phyloP scores from a whole-genome alignment of 2,797 vertebrate species.

The Alcedo quadribrachys region DNA sequence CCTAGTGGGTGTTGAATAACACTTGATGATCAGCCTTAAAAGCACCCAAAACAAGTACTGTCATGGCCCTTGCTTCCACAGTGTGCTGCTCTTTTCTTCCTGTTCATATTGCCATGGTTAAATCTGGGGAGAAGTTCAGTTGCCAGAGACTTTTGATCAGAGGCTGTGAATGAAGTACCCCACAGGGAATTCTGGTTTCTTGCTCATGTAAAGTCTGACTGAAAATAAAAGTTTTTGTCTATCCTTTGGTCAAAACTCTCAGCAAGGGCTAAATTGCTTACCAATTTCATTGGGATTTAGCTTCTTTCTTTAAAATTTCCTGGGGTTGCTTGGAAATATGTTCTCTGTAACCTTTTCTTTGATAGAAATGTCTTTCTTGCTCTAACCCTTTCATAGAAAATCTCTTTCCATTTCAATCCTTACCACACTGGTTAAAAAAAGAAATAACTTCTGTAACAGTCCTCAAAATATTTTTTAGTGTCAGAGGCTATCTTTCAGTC shows the following conservation, averaged over 20 bases:
- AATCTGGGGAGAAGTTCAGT: background rate
- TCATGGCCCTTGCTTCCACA: background rate
- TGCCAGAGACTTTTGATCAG: background rate
- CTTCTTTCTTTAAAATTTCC: constrained; percentile 37
- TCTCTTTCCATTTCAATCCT: constrained; percentile 12
- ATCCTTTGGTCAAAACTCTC: constrained; percentile 13
- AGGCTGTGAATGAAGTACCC: background rate
- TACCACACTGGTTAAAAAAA: background rate
- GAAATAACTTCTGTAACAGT: background rate
- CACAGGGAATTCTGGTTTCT: background rate
- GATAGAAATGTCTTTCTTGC: constrained; percentile 25
- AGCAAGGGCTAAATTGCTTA: constrained; percentile 40
- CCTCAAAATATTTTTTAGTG: constrained; percentile 6
- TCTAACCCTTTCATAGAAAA: constrained; percentile 6
- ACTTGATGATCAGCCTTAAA: background rate
- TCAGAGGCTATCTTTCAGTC: background rate
- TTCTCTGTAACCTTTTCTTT: constrained; percentile 31
- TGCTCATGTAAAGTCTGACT: background rate
- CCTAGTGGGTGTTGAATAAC: background rate
- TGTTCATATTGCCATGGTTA: background rate
- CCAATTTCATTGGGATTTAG: constrained; percentile 27
- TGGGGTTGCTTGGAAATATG: constrained; percentile 27
- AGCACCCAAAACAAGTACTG: background rate
- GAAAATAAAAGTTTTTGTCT: constrained; percentile 1
- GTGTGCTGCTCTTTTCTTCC: background rate